Conservation (phyloP, 1,140 invertebrate species). For the Vollenhovia emeryi region DNA sequence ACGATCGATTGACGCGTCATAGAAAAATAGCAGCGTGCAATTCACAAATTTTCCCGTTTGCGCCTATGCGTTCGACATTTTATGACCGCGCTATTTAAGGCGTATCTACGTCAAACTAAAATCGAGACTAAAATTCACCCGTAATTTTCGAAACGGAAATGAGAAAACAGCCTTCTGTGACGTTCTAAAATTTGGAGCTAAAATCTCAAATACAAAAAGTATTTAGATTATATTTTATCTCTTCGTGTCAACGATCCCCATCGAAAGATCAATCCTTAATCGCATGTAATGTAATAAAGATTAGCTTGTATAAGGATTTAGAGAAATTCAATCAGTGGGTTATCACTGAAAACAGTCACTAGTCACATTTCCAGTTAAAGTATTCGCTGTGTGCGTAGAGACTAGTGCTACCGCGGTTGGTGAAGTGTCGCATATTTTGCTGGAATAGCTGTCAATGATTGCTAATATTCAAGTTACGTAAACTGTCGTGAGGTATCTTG, state of each 20-base stretch:
- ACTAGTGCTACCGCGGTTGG: too few relatives aligned
- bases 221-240: background rate
- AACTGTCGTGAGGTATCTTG: too few relatives aligned
- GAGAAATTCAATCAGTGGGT: too few relatives aligned
- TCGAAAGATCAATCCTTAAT: background rate
- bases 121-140: background rate
- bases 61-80: background rate
- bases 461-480: too few relatives aligned
- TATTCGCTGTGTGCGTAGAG: too few relatives aligned
- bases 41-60: conserved; percentile 39
- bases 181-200: background rate
- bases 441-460: too few relatives aligned
- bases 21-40: conserved; percentile 49
- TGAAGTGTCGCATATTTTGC: too few relatives aligned
- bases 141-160: background rate
- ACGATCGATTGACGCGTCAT: conserved; percentile 54
- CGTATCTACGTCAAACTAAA: background rate
- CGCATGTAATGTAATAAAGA: background rate
- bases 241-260: background rate
- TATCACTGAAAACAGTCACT: too few relatives aligned
- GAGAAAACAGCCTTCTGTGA: background rate
- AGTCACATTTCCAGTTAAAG: too few relatives aligned
- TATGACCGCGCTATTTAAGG: background rate
- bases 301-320: background rate
- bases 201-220: background rate